Conservation (phyloP, 2,888 invertebrate genomes). For the Melipona beecheii region DNA sequence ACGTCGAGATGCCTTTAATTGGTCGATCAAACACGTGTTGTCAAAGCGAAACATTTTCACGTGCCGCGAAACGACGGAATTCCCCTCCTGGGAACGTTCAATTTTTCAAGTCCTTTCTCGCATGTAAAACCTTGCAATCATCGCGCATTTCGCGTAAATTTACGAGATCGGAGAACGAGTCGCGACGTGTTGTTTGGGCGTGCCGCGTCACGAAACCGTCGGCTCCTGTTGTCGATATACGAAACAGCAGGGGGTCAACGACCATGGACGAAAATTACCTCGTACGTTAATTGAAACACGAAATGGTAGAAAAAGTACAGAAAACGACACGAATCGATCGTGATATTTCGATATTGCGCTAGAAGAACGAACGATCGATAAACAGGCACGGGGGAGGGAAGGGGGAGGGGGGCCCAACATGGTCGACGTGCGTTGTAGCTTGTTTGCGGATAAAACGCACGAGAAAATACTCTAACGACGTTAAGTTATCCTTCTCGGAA, state of each 20-base stretch:
- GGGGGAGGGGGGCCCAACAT: constrained; percentile 15
- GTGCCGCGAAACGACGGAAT: not conserved
- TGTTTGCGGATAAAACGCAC: constrained; percentile 5
- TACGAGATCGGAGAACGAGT: not conserved
- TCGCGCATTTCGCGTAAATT: not conserved
- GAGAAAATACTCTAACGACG: constrained; percentile 49
- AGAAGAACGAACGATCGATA: constrained; percentile 13
- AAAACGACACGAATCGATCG: not conserved
- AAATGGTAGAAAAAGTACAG: not conserved
- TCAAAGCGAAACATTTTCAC: not conserved
- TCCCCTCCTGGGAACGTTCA: not conserved
- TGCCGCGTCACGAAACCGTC: constrained; percentile 45
- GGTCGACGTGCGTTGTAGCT: not conserved
- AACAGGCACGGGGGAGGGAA: not conserved
- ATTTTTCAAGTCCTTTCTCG: not conserved
- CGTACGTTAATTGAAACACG: constrained; percentile 2
- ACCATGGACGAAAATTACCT: constrained; percentile 22
- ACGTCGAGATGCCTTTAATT: too few relatives aligned
- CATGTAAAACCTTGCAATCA: not conserved
- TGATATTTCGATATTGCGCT: not conserved
- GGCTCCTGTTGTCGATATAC: constrained; percentile 2
- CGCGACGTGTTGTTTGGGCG: constrained; percentile 26
- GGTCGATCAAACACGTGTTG: not conserved
- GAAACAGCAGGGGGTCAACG: constrained; percentile 27
- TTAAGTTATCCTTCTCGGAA: constrained; percentile 45